Evolutionary conservation across 2,797 vertebrate genomes (phyloP).

Genomic region (Cynodonichthys magdalenae): DNA sequence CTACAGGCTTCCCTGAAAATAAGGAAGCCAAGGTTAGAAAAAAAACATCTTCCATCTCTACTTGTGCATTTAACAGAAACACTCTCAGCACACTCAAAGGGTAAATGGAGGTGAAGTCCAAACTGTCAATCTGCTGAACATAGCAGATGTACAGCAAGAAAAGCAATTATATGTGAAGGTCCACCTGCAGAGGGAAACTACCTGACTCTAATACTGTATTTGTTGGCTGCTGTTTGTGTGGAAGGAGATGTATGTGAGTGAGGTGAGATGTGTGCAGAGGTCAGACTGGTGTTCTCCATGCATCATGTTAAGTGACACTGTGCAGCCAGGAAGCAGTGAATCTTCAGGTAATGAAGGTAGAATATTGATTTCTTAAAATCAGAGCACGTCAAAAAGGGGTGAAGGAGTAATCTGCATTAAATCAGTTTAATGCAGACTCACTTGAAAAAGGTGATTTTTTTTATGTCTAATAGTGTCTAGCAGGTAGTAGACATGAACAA

Average conservation of each 20-base stretch:
- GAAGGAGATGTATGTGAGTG: constrained; percentile 15
- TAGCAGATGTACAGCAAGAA: background rate
- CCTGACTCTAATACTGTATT: constrained; percentile 14
- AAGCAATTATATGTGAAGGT: constrained; percentile 15
- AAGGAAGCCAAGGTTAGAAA: background rate
- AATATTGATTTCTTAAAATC: constrained; percentile 10
- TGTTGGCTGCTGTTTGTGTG: constrained; percentile 10
- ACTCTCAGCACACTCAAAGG: constrained; percentile 25
- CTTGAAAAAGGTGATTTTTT: background rate
- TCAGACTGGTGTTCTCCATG: constrained; percentile 21
- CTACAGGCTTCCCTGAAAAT: constrained; percentile 10
- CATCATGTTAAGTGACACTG: constrained; percentile 28
- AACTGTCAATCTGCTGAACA: constrained; percentile 17
- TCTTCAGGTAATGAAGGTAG: constrained; percentile 44
- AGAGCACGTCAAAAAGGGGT: background rate
- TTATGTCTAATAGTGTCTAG: background rate
- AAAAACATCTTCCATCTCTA: constrained; percentile 7
- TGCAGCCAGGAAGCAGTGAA: constrained; percentile 38
- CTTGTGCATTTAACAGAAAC: constrained; percentile 23
- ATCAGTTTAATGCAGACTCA: background rate
- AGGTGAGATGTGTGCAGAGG: constrained; percentile 20
- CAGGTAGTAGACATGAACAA: background rate
- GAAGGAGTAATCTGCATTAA: background rate
- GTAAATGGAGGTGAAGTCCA: constrained; percentile 36
- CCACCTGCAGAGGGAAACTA: background rate